A percentile compares a stretch with the other conserved stretches of the same genome.
Evolutionary conservation across 2,888 invertebrate genomes (phyloP).

Genomic region (Apodemia zela): DNA sequence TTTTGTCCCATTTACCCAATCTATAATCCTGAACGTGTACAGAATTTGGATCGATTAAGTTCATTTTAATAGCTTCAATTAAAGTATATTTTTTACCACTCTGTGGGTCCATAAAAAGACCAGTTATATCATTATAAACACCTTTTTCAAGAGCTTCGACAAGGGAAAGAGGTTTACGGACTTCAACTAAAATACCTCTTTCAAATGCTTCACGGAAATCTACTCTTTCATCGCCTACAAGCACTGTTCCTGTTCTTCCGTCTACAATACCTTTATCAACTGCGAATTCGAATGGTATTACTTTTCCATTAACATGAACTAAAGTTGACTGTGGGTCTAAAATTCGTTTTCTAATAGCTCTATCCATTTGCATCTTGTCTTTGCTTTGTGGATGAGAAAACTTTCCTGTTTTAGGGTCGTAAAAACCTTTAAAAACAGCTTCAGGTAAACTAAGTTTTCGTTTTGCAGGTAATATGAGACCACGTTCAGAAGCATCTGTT

Average conservation of each 20-base stretch:
- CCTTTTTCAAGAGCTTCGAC: slow-evolving; percentile 91
- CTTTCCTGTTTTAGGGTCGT: slow-evolving; percentile 91
- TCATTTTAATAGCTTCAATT: slow-evolving; percentile 89
- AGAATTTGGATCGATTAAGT: slow-evolving; percentile 91
- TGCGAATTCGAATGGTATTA: slow-evolving; percentile 91
- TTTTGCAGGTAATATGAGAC: slow-evolving; percentile 89
- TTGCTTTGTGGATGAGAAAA: slow-evolving; percentile 90
- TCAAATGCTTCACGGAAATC: slow-evolving; percentile 93
- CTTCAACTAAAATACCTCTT: slow-evolving; percentile 89
- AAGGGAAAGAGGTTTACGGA: slow-evolving; percentile 88
- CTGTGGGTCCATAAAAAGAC: slow-evolving; percentile 90
- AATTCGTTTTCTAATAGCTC: slow-evolving; percentile 91
- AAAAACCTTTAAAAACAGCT: slow-evolving; percentile 94
- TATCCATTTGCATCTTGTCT: slow-evolving; percentile 89
- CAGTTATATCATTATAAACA: slow-evolving; percentile 88
- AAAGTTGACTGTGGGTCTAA: slow-evolving; percentile 92
- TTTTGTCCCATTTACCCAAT: slow-evolving; percentile 87
- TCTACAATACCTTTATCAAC: slow-evolving; percentile 89
- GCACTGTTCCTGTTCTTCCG: slow-evolving; percentile 85
- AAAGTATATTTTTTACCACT: slow-evolving; percentile 89
- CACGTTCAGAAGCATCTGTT: slow-evolving; percentile 91
- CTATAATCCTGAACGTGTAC: slow-evolving; percentile 90
- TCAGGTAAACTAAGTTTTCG: slow-evolving; percentile 91
- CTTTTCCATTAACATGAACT: slow-evolving; percentile 89
- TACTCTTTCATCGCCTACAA: slow-evolving; percentile 82